These are phyloP conservation scores for Chelonus formosanus DNA, from an alignment of 2,888 invertebrate species.

Conservation along the genomic window DNA sequence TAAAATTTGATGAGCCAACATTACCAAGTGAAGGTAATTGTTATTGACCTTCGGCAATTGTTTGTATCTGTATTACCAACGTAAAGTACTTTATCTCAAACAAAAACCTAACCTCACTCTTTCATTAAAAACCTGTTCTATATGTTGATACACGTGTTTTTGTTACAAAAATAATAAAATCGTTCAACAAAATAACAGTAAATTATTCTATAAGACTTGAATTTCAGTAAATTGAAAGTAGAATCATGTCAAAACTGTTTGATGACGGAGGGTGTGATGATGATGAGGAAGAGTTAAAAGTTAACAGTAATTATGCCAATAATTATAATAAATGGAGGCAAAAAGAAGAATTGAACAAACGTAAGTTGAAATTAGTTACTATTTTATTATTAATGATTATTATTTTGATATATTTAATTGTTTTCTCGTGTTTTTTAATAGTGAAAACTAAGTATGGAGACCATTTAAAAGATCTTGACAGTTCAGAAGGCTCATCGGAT, in stretches of 20 bases:
- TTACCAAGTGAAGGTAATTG: too few relatives aligned
- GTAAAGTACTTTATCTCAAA: too few relatives aligned
- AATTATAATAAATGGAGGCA: constrained; percentile 84
- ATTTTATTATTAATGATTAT: not conserved
- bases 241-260: not conserved
- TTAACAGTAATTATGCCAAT: constrained; percentile 83
- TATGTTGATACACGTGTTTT: too few relatives aligned
- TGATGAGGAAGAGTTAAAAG: constrained; percentile 69
- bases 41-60: too few relatives aligned
- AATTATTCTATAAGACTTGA: too few relatives aligned
- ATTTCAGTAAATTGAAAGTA: too few relatives aligned
- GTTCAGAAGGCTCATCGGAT: constrained; percentile 63
- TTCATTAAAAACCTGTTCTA: too few relatives aligned
- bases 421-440: constrained; percentile 57
- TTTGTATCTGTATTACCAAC: too few relatives aligned
- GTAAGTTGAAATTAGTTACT: constrained; percentile 65
- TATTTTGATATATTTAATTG: constrained; percentile 41
- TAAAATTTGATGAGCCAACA: too few relatives aligned
- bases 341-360: constrained; percentile 85
- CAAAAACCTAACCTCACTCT: too few relatives aligned
- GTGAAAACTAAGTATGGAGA: constrained; percentile 81
- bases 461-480: constrained; percentile 62
- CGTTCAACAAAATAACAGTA: too few relatives aligned
- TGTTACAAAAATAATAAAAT: too few relatives aligned
- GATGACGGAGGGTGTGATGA: not conserved